phyloP scores from a whole-genome alignment of 2,888 invertebrate genomes.

The Cerceris ruficornis region DNA sequence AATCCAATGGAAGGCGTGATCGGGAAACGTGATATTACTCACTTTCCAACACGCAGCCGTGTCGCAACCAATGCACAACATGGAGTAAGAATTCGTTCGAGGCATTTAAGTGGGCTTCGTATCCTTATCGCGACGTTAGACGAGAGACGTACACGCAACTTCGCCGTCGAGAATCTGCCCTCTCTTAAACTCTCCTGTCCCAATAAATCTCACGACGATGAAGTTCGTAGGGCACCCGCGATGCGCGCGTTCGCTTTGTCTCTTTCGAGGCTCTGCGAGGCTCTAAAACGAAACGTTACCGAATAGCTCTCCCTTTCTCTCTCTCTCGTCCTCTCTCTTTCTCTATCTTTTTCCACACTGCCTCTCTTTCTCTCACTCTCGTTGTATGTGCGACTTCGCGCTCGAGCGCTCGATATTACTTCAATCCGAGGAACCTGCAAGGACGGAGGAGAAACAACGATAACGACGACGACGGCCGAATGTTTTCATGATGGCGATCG shows the following conservation, averaged over 20 bases:
- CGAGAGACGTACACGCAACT: constrained; percentile 41
- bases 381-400: constrained; percentile 46
- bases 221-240: constrained; percentile 28
- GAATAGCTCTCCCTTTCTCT: constrained; percentile 40
- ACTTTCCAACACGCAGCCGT: constrained; percentile 77
- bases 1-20: constrained; percentile 51
- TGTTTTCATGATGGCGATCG: constrained; percentile 77
- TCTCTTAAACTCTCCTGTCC: constrained; percentile 17
- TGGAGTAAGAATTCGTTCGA: constrained; percentile 77
- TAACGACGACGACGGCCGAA: constrained; percentile 67
- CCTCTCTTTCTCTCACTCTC: constrained; percentile 25
- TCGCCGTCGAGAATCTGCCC: constrained; percentile 27
- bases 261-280: constrained; percentile 12
- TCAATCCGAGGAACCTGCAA: constrained; percentile 69
- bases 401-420: constrained; percentile 64
- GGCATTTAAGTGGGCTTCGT: constrained; percentile 74
- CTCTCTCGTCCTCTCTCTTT: constrained; percentile 30
- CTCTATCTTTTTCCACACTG: constrained; percentile 23
- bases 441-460: constrained; percentile 71
- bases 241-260: constrained; percentile 49
- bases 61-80: constrained; percentile 78
- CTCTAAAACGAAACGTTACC: constrained; percentile 53
- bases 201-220: constrained; percentile 32
- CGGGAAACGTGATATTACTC: constrained; percentile 68
- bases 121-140: constrained; percentile 59